These are phyloP conservation scores for Leontocebus nigricollis DNA, from an alignment of 2,797 vertebrate species.

Conservation along the genomic window DNA sequence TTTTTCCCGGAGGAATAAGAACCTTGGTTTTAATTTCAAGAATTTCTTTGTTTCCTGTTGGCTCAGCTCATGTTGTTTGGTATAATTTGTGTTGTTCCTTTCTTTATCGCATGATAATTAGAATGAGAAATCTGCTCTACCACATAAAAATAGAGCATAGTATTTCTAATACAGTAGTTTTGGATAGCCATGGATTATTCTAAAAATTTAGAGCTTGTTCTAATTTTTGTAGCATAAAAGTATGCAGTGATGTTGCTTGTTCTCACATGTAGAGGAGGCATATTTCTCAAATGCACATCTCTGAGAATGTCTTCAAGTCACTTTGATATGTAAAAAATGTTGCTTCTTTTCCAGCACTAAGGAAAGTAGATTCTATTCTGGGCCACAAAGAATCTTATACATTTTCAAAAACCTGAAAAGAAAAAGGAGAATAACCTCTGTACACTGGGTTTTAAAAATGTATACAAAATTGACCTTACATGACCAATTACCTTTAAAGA, in stretches of 20 bases:
- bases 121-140: conserved; percentile 21
- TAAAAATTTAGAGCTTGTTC: not conserved
- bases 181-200: not conserved
- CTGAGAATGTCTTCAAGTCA: not conserved
- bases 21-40: not conserved
- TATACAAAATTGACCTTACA: not conserved
- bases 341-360: not conserved
- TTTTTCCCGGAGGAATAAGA: not conserved
- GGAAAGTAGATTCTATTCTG: not conserved
- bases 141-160: not conserved
- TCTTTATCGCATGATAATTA: conserved; percentile 29
- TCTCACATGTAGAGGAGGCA: not conserved
- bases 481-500: not conserved
- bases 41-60: conserved; percentile 14
- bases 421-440: not conserved
- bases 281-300: not conserved
- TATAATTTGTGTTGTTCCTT: not conserved
- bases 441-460: not conserved
- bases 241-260: not conserved
- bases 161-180: not conserved
- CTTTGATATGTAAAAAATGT: not conserved
- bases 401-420: not conserved
- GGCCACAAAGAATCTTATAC: not conserved
- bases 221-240: not conserved
- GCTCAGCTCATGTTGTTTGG: not conserved